Evolutionary conservation across 2,797 vertebrate genomes (phyloP).

Genomic region (Ataeniobius toweri): DNA sequence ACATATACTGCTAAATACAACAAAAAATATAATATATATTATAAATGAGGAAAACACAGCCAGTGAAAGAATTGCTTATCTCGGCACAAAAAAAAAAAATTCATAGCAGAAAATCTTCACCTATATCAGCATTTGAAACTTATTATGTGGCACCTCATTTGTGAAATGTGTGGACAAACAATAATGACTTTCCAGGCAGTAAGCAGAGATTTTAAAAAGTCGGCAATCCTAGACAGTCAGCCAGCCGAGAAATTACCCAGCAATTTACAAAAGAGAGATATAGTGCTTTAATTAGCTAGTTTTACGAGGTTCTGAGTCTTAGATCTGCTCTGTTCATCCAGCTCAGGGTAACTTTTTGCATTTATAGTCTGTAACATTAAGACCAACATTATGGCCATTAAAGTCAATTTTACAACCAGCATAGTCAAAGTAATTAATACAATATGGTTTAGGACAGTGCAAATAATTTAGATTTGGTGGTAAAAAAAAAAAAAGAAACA

Average conservation of each 20-base stretch:
- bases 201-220: constrained; percentile 1
- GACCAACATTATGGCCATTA: neutral
- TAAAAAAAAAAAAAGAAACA: neutral
- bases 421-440: neutral
- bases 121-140: neutral
- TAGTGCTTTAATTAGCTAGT: constrained; percentile 11
- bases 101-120: neutral
- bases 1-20: neutral
- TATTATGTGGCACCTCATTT: constrained; percentile 4
- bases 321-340: neutral
- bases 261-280: constrained; percentile 8
- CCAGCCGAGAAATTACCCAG: constrained; percentile 13
- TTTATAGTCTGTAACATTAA: neutral
- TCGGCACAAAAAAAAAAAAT: neutral
- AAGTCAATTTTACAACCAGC: constrained; percentile 1
- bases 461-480: neutral
- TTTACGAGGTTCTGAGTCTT: constrained; percentile 1
- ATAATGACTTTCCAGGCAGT: constrained; percentile 8
- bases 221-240: neutral
- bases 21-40: neutral
- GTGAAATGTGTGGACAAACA: constrained; percentile 10
- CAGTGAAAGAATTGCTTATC: neutral
- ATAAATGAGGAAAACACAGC: neutral
- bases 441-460: neutral
- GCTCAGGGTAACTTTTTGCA: neutral